These are phyloP conservation scores for Panthera tigris DNA, from an alignment of 2,113 vertebrate species.

Conservation along the genomic window DNA sequence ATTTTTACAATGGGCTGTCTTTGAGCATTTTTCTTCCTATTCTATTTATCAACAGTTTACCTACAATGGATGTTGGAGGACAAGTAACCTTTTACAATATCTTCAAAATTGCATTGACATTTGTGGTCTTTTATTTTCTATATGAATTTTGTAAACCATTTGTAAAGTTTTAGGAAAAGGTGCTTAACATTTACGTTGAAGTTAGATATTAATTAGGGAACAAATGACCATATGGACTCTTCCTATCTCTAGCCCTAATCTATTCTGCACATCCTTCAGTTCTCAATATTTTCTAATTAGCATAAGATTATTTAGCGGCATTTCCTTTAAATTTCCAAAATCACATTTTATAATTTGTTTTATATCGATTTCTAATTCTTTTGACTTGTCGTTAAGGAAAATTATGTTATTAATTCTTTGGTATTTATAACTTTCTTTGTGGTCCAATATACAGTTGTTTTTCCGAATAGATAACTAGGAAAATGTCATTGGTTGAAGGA, in stretches of 20 bases:
- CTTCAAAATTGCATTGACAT: not conserved
- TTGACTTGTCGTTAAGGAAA: not conserved
- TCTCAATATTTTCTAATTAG: slow-evolving; percentile 24
- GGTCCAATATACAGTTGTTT: not conserved
- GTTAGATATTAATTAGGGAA: not conserved
- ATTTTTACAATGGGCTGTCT: not conserved
- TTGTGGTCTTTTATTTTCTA: not conserved
- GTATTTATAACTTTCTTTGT: not conserved
- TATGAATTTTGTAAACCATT: not conserved
- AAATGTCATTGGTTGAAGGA: not conserved
- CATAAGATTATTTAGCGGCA: not conserved
- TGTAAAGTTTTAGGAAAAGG: not conserved
- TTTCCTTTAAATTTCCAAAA: not conserved
- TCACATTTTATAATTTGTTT: not conserved
- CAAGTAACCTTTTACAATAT: not conserved
- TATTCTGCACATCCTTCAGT: not conserved
- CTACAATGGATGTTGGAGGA: not conserved
- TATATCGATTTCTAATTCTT: not conserved
- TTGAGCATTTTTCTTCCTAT: not conserved
- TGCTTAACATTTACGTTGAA: not conserved
- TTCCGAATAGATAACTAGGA: not conserved
- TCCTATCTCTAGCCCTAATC: not conserved
- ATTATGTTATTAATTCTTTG: not conserved
- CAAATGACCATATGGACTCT: not conserved
- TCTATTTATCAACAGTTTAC: not conserved